Conservation (phyloP, 1,140 invertebrate species). For the Oncopeltus fasciatus region DNA sequence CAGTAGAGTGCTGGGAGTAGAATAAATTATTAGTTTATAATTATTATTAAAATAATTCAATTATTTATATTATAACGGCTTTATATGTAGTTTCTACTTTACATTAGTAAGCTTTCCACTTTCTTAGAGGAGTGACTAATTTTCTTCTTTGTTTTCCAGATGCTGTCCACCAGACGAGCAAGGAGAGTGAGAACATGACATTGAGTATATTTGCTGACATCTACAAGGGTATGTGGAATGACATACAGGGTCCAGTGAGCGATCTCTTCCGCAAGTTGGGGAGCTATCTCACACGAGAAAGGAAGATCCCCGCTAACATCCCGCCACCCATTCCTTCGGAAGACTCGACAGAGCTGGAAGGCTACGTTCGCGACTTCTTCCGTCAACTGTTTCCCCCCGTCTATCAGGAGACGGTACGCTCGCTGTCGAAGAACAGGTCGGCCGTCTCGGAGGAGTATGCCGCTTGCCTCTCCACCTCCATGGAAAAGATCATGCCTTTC, state of each 20-base stretch:
- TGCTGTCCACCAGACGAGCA: neutral
- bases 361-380: conserved; percentile 62
- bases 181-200: conserved; percentile 52
- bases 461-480: conserved; percentile 55
- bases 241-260: conserved; percentile 44
- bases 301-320: conserved; percentile 24
- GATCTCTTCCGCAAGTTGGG: conserved; percentile 54
- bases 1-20: too few relatives aligned
- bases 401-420: conserved; percentile 43
- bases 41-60: too few relatives aligned
- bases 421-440: conserved; percentile 37
- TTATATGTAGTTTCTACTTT: too few relatives aligned
- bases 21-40: too few relatives aligned
- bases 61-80: too few relatives aligned
- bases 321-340: conserved; percentile 25
- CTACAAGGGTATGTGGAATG: conserved; percentile 49
- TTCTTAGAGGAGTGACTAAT: too few relatives aligned
- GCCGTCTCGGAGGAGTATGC: conserved; percentile 62
- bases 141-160: neutral
- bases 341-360: conserved; percentile 35
- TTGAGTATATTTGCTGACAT: conserved; percentile 55
- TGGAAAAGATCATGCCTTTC: conserved; percentile 62
- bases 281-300: conserved; percentile 37
- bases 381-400: conserved; percentile 64
- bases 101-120: too few relatives aligned